Base-by-base conservation (phyloP, 1,140 invertebrate species). In the Drosophila tani region DNA sequence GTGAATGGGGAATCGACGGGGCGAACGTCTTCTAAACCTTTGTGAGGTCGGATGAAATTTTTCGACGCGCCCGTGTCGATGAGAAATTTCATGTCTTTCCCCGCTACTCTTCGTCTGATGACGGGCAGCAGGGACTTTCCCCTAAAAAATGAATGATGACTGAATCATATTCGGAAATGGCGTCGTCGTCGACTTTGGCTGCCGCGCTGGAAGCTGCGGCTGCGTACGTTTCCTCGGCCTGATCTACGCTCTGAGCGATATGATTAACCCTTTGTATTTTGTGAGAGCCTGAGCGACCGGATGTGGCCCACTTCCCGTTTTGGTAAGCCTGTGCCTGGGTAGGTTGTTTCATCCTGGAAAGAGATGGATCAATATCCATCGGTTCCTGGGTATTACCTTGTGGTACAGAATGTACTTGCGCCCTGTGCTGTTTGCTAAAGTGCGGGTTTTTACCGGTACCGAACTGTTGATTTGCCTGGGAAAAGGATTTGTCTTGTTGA, bases 141-240 rank as follows among this genome's bases (percentile, higher is more conserved):
- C 50, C 65, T 74, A 53, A 59, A 73, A 73, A 74, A 74, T 59
- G 53, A 11, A 56, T 17, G 2, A 29, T 5, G 17, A 68, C 64
- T 5, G 43, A 75, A 21, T 68, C 56, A 15, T 64, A 53, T 19
- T 49, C 40, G 17, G 8, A 21, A 24, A 40, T 40, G 32, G 53
- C 21, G 12, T 60, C 55, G 14, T 73, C 53, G n/a, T 66, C n/a
- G 5, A 66, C 51, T 49, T 59, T 14, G 12, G 46, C 38, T 19
- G 6, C 29, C 29, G 51, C 65, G 14, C 24, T 35, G n/a, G 35
- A 21, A 21, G 2, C 21, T 21, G 21, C 21, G 21, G 21, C 21
- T 21, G 21, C 21, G 21, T 21, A 21, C 21, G 21, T 21, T 21
- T 21, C 21, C 21, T 21, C 21, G 21, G 21, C 21, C 21, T 21